Percentiles rank a stretch among this genome's conserved stretches.
Conservation (phyloP, 2,113 vertebrate species). For the Garra rufa region DNA sequence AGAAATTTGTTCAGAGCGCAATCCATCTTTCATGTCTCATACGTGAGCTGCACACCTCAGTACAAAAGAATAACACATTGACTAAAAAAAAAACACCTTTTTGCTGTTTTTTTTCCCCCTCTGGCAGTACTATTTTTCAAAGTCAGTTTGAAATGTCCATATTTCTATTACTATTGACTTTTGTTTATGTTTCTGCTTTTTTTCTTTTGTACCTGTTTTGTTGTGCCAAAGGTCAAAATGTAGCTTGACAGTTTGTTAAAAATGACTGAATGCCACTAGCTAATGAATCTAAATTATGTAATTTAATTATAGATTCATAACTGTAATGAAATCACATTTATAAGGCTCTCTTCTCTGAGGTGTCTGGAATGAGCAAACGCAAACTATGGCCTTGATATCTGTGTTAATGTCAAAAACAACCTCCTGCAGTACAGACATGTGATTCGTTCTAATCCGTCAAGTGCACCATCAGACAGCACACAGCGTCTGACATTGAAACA, state of each 20-base stretch:
- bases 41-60: slow-evolving; percentile 13
- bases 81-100: background rate
- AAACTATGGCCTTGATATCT: background rate
- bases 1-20: background rate
- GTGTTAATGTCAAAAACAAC: background rate
- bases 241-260: background rate
- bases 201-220: background rate
- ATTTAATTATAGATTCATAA: background rate
- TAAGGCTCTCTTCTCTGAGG: background rate
- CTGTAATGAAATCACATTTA: background rate
- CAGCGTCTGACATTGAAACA: slow-evolving; percentile 31
- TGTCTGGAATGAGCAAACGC: background rate
- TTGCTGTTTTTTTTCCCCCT: background rate
- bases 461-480: slow-evolving; percentile 21
- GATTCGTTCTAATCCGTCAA: slow-evolving; percentile 17
- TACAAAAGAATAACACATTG: background rate
- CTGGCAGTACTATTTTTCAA: background rate
- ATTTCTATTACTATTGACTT: slow-evolving; percentile 10
- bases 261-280: background rate
- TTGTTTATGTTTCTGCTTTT: background rate
- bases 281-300: background rate
- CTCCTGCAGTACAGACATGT: slow-evolving; percentile 10
- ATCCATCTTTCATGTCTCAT: background rate
- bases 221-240: slow-evolving; percentile 14
- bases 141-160: slow-evolving; percentile 6